Conservation (phyloP, 2,113 vertebrate species). For the Cebidichthys violaceus region DNA sequence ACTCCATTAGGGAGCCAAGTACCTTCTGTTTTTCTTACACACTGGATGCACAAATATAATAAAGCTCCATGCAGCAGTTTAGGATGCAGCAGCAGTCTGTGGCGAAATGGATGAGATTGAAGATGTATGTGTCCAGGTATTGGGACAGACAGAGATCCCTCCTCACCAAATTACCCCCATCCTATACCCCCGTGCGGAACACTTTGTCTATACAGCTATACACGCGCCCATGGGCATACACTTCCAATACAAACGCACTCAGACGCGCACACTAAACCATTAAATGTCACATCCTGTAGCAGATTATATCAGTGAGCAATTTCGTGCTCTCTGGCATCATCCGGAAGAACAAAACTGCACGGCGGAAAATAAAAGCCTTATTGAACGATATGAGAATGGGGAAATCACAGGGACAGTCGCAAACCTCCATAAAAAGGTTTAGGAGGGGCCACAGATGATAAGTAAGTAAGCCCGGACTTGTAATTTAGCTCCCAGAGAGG, state of each 20-base stretch:
- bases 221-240: slow-evolving; percentile 20
- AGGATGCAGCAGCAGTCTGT: slow-evolving; percentile 63
- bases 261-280: slow-evolving; percentile 46
- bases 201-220: slow-evolving; percentile 48
- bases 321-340: slow-evolving; percentile 60
- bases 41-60: slow-evolving; percentile 84
- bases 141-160: slow-evolving; percentile 73
- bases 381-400: slow-evolving; percentile 54
- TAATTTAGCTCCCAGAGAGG: slow-evolving; percentile 19
- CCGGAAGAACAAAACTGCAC: slow-evolving; percentile 49
- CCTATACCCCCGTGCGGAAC: slow-evolving; percentile 46
- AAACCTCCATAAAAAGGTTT: slow-evolving; percentile 40
- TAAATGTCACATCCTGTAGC: slow-evolving; percentile 68
- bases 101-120: slow-evolving; percentile 76
- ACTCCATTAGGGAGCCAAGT: slow-evolving; percentile 78
- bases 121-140: slow-evolving; percentile 79
- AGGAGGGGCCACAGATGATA: slow-evolving; percentile 37
- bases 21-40: slow-evolving; percentile 66
- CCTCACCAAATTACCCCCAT: slow-evolving; percentile 71
- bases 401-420: slow-evolving; percentile 45
- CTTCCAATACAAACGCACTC: slow-evolving; percentile 48
- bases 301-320: slow-evolving; percentile 72
- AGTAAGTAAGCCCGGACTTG: slow-evolving; percentile 18
- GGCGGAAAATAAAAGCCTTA: slow-evolving; percentile 65
- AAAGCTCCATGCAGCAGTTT: slow-evolving; percentile 64